phyloP scores from a whole-genome alignment of 2,113 vertebrate species.

The Uria aalge region DNA sequence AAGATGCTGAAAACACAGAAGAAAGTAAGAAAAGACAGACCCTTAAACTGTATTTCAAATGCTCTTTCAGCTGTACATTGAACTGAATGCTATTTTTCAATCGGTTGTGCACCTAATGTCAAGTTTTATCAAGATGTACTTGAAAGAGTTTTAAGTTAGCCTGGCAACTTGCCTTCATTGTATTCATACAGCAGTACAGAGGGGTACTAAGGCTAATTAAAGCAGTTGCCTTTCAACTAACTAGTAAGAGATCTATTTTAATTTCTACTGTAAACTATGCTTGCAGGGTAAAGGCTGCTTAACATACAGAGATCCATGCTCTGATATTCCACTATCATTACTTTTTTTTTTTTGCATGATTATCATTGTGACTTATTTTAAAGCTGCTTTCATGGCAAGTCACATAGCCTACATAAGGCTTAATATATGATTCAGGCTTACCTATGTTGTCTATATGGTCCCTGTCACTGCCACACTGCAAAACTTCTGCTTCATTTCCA shows the following conservation, averaged over 20 bases:
- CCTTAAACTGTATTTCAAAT: neutral
- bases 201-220: neutral
- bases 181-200: neutral
- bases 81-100: neutral
- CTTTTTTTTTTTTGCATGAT: neutral
- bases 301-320: neutral
- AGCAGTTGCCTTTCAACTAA: neutral
- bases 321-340: neutral
- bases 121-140: neutral
- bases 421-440: neutral
- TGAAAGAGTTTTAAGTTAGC: neutral
- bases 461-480: neutral
- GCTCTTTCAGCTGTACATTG: neutral
- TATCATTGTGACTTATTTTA: neutral
- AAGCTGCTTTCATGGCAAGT: neutral
- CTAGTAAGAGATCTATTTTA: neutral
- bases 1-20: neutral
- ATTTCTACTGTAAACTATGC: neutral
- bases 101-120: neutral
- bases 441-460: neutral
- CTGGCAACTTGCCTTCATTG: neutral
- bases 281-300: neutral
- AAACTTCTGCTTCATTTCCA: neutral
- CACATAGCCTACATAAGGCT: neutral
- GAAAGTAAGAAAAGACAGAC: neutral